Evolutionary conservation across 2,113 vertebrate genomes (phyloP).

Genomic region (Ctenomys sociabilis): DNA sequence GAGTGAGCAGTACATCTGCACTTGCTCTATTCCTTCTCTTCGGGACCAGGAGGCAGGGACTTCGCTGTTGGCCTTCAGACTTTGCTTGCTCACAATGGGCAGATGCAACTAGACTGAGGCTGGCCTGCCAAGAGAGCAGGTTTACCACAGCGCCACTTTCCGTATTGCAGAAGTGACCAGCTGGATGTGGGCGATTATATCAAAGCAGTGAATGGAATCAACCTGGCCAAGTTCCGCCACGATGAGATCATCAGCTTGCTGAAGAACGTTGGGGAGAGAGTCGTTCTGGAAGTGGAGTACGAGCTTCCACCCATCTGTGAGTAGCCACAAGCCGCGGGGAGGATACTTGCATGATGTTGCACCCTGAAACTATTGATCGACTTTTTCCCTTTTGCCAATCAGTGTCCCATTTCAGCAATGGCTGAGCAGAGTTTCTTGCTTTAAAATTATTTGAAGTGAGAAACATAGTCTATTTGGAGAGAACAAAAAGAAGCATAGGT

Average conservation of each 20-base stretch:
- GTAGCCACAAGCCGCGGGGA: conserved; percentile 74
- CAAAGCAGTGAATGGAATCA: conserved; percentile 98
- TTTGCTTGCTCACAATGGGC: background rate
- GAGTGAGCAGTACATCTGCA: accelerated
- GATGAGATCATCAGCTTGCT: conserved; percentile 99
- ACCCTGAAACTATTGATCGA: background rate
- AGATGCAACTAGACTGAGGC: accelerated
- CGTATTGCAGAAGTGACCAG: conserved; percentile 94
- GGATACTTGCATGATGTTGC: accelerated
- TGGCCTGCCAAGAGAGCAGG: background rate
- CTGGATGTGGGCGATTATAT: conserved; percentile 98
- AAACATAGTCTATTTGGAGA: background rate
- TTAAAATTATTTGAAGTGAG: conserved; percentile 24
- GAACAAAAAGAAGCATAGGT: background rate
- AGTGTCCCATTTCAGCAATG: background rate
- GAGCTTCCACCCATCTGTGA: conserved; percentile 97
- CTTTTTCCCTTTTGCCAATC: background rate
- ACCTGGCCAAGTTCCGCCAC: conserved; percentile 97
- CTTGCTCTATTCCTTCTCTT: accelerated
- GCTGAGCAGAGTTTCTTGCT: background rate
- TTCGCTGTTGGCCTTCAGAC: background rate
- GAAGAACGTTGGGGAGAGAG: conserved; percentile 97
- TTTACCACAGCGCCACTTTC: conserved; percentile 6
- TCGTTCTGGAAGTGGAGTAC: conserved; percentile 97
- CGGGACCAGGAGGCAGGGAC: background rate